Conservation (phyloP, 2,888 invertebrate species). For the Synergus laeviventris region DNA sequence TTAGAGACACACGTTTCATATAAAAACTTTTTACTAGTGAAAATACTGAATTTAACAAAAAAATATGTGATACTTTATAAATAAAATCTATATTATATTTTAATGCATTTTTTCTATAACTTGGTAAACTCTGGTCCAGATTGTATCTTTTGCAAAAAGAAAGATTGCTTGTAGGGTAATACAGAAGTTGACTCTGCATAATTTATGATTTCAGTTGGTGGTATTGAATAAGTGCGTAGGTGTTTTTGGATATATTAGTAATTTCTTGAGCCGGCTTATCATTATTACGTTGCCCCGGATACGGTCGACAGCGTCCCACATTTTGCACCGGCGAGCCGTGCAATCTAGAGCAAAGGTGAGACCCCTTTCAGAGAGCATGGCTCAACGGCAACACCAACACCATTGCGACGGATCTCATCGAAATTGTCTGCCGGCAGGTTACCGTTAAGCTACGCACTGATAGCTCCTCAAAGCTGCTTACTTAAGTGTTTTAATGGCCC, state of each 20-base stretch:
- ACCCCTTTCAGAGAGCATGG: constrained; percentile 34
- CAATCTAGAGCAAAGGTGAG: constrained; percentile 38
- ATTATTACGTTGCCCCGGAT: constrained; percentile 33
- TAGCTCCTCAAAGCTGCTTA: constrained; percentile 10
- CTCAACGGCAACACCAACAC: constrained; percentile 35
- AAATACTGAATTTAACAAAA: too few relatives aligned
- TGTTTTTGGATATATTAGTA: constrained; percentile 1
- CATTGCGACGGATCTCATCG: constrained; percentile 34
- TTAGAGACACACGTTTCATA: too few relatives aligned
- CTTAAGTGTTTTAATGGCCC: constrained; percentile 37
- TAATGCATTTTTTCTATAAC: too few relatives aligned
- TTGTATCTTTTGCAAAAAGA: not conserved
- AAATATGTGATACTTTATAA: too few relatives aligned
- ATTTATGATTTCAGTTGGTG: not conserved
- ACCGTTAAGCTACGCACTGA: constrained; percentile 40
- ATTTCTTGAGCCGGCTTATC: constrained; percentile 19
- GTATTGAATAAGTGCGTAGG: constrained; percentile 12
- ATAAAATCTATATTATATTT: too few relatives aligned
- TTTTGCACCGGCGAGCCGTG: constrained; percentile 37
- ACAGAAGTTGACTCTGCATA: too few relatives aligned
- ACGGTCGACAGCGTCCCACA: constrained; percentile 23
- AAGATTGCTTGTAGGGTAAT: too few relatives aligned
- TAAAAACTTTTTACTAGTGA: too few relatives aligned
- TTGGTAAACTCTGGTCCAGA: too few relatives aligned
- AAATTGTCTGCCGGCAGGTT: constrained; percentile 36